Evolutionary conservation across 2,797 vertebrate genomes (phyloP).

Genomic region (Propithecus deckenii): DNA sequence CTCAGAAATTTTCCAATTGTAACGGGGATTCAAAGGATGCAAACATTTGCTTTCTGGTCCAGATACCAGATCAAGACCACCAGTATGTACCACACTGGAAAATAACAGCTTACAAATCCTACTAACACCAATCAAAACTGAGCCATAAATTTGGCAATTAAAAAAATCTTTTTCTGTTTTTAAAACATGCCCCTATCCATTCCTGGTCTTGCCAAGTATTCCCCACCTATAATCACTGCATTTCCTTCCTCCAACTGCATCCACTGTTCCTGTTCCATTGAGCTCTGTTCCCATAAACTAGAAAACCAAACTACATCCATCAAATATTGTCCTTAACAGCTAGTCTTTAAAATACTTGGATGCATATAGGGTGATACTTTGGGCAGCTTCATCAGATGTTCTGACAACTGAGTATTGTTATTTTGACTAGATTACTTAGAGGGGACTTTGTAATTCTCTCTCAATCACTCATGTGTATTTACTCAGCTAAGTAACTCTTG

Average conservation of each 20-base stretch:
- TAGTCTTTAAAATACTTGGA: background rate
- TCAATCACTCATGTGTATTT: slow-evolving; percentile 45
- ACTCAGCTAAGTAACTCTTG: slow-evolving; percentile 58
- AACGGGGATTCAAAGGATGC: slow-evolving; percentile 49
- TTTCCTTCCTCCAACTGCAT: background rate
- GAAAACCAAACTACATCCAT: background rate
- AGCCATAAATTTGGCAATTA: slow-evolving; percentile 33
- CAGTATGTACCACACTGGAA: background rate
- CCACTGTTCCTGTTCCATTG: background rate
- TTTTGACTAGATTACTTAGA: slow-evolving; percentile 49
- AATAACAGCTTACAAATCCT: slow-evolving; percentile 48
- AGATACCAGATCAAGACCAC: slow-evolving; percentile 62
- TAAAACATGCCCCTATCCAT: background rate
- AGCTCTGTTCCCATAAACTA: background rate
- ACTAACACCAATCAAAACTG: background rate
- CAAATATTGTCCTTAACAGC: background rate
- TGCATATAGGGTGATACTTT: background rate
- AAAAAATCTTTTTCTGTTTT: background rate
- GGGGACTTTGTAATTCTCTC: slow-evolving; percentile 41
- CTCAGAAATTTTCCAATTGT: slow-evolving; percentile 58
- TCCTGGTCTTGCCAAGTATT: background rate
- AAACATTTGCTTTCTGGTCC: slow-evolving; percentile 55
- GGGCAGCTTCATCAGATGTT: background rate
- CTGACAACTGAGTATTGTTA: slow-evolving; percentile 45
- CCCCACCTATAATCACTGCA: background rate